Evolutionary conservation across 1,140 invertebrate genomes (phyloP), one percentile per base, ranked within the genome.

Genomic region (Drosophila ohnishii): DNA sequence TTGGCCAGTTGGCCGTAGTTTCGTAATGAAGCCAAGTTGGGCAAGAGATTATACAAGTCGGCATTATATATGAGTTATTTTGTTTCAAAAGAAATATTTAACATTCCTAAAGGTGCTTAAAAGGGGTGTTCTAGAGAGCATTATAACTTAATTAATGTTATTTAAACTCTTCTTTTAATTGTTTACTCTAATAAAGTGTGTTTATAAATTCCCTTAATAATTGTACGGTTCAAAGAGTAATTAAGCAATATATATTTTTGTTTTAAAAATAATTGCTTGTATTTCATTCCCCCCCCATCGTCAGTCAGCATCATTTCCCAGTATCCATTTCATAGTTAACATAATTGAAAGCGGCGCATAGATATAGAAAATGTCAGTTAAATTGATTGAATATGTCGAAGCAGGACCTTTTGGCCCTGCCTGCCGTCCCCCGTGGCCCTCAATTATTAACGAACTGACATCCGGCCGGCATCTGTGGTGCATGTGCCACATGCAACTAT

Each of bases 301-400:
- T 16, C 39, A n/a, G 4, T 9, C 8, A 48, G 1, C 8, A 5
- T 8, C 48, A 19, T 34, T 22, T 0, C 19, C 19, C 35, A 28
- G 14, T 53, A 55, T 63, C 35, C 58, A 50, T 51, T 51, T 39
- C 55, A 53, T 63, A 51, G 40, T 62, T 48, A 40, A 48, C 56
- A 79, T 83, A 59, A 75, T 65, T 55, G 37, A 48, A 48, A 45
- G 34, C 35, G 37, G 55, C 34, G 35, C 30, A 32, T 58, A 19
- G 50, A 53, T 37, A 45, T 51, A 60, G 60, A 71, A 70, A 65
- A 66, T 44, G 81, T 56, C 82, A 71, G 53, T 66, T 37, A 67
- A 74, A 63, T 74, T 75, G 82, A 85, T 85, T 86, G 78, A 84
- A 67, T 64, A 75, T 58, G 64, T 61, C 67, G 73, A 16, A 30